Evolutionary conservation across 2,797 vertebrate genomes (phyloP), one percentile per base, ranked within the genome.

Genomic region (Morus bassanus): DNA sequence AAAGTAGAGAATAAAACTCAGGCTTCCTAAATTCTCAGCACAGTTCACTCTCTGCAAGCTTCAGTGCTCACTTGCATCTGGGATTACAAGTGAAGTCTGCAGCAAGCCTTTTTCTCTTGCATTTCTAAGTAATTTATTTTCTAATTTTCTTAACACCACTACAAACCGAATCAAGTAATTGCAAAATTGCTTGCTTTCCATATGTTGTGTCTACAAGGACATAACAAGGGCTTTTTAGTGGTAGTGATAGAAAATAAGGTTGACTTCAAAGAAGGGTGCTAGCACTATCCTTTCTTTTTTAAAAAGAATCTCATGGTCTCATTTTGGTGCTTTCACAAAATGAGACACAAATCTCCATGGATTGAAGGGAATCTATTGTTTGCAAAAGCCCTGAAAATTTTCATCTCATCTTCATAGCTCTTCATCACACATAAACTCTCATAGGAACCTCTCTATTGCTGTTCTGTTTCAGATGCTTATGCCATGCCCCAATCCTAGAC

Each of bases 51-150:
- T 6, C 56, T 94, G 85, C 63, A 93, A 90, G 80, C 50, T 88
- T 88, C 89, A 88, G n/a, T 64, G 51, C 64, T 86, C 45, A 9
- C 61, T 95, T 84, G 46, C 81, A 77, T 79, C 86, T 93, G 93
- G 88, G 90, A 95, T 91, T 89, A 86, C 3, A 7, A 67, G 9
- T 56, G 50, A 83, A 80, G 22, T 89, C 53, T 90, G 59, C 67
- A 90, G 56, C 41, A 95, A 94, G 72, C 46, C 22, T 43, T 79
- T 91, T 88, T 4, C 76, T 76, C 46, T 41, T 83, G 30, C n/a
- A 86, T 94, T 96, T 95, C 57, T 63, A 86, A 86, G 60, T 81
- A 69, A 85, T 96, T 94, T 88, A 68, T 95, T 96, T 96, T 90
- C 80, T 57, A 69, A 93, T 96, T 95, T 97, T 92, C 70, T 80